Percentiles rank a stretch among this genome's conserved stretches.
These are phyloP conservation scores for Argynnis bischoffii DNA, from an alignment of 2,888 invertebrate genomes.

Conservation along the genomic window DNA sequence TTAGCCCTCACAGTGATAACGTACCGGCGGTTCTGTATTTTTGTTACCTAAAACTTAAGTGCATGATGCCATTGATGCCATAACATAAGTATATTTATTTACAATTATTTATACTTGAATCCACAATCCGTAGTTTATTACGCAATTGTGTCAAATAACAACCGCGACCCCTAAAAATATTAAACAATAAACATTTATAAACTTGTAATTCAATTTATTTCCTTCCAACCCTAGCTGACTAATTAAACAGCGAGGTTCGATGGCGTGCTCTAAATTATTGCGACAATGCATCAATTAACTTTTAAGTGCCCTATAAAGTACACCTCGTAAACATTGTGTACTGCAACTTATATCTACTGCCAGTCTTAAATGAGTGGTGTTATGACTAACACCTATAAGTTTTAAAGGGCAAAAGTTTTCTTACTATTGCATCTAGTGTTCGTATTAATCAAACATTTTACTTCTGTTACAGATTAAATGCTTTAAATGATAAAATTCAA, in stretches of 20 bases:
- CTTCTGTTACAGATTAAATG: too few species aligned
- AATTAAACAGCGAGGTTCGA: constrained; percentile 48
- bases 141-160: neutral
- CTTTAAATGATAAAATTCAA: too few species aligned
- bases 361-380: constrained; percentile 1
- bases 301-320: constrained; percentile 45
- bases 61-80: too few species aligned
- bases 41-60: too few species aligned
- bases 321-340: constrained; percentile 36
- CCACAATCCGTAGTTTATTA: neutral
- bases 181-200: neutral
- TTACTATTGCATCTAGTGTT: too few species aligned
- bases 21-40: too few species aligned
- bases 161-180: neutral
- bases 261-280: constrained; percentile 48
- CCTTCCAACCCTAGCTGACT: constrained; percentile 38
- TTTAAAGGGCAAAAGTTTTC: too few species aligned
- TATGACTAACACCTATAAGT: neutral
- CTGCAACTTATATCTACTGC: constrained; percentile 20
- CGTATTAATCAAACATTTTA: too few species aligned
- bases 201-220: neutral
- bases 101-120: neutral
- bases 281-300: constrained; percentile 52
- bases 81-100: too few species aligned
- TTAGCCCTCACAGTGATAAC: too few species aligned